Percentiles rank a stretch among this genome's conserved stretches.
phyloP scores from a whole-genome alignment of 2,113 vertebrate species.

The Dasyornis broadbenti region DNA sequence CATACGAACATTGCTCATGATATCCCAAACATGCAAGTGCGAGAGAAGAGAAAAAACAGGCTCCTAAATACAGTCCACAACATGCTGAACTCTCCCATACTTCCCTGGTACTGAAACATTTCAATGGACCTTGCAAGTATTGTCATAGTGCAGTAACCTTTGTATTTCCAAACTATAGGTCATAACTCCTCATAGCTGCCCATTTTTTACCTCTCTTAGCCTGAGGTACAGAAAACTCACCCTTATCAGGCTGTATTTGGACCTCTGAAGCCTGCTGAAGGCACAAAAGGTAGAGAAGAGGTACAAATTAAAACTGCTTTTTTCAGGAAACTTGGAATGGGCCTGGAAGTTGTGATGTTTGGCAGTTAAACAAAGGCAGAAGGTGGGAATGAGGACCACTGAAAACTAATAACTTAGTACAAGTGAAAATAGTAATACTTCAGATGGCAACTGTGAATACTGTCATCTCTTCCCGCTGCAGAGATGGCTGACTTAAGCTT shows the following conservation, averaged over 20 bases:
- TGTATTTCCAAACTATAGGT: accelerated
- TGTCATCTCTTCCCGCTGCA: background rate
- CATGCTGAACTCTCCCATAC: background rate
- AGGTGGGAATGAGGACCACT: background rate
- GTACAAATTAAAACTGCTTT: background rate
- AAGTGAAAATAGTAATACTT: background rate
- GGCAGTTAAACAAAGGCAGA: background rate
- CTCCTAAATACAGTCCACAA: background rate
- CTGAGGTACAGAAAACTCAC: background rate
- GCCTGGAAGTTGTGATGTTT: background rate
- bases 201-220: background rate
- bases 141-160: background rate
- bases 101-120: too few species aligned
- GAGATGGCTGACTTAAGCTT: background rate
- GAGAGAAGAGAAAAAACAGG: too few species aligned
- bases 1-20: accelerated
- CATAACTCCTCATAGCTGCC: background rate
- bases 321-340: background rate
- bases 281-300: background rate
- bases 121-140: accelerated
- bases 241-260: background rate
- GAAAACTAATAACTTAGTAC: background rate
- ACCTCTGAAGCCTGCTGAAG: background rate
- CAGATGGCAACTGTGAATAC: accelerated
- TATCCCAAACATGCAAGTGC: too few species aligned